Percentiles rank a stretch among this genome's conserved stretches.
Evolutionary conservation across 1,140 invertebrate genomes (phyloP).

Genomic region (Drosophila nigromelanica): DNA sequence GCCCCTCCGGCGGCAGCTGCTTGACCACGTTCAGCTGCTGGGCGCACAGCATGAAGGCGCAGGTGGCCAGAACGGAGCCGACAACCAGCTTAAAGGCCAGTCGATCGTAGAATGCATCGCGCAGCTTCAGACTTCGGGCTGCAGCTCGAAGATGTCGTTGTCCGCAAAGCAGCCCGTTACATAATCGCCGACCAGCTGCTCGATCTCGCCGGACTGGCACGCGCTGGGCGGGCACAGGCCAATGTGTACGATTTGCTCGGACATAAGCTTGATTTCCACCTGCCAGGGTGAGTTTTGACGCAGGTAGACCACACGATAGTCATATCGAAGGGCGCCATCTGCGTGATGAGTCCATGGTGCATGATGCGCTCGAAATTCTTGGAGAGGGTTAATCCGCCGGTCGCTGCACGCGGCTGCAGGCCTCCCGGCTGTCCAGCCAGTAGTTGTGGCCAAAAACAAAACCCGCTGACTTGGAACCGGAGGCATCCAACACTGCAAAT

Average conservation of each 20-base stretch:
- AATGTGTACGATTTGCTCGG: slow-evolving; percentile 79
- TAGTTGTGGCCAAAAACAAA: slow-evolving; percentile 83
- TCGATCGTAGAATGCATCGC: slow-evolving; percentile 62
- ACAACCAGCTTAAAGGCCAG: slow-evolving; percentile 66
- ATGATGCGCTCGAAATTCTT: slow-evolving; percentile 72
- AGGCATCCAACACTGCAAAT: slow-evolving; percentile 75
- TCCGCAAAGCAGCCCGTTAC: slow-evolving; percentile 58
- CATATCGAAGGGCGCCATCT: slow-evolving; percentile 72
- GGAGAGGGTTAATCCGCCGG: slow-evolving; percentile 71
- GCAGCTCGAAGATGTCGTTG: slow-evolving; percentile 73
- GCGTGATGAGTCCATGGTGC: slow-evolving; percentile 71
- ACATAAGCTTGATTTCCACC: slow-evolving; percentile 79
- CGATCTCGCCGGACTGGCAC: slow-evolving; percentile 67
- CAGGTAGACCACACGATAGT: slow-evolving; percentile 78
- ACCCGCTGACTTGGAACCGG: slow-evolving; percentile 70
- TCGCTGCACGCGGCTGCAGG: slow-evolving; percentile 55
- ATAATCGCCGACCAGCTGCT: slow-evolving; percentile 64
- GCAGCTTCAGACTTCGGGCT: slow-evolving; percentile 68
- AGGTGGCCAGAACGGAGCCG: slow-evolving; percentile 54
- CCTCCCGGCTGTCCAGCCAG: slow-evolving; percentile 78
- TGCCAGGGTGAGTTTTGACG: slow-evolving; percentile 80
- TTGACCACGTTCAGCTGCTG: slow-evolving; percentile 60
- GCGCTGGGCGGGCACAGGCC: slow-evolving; percentile 78
- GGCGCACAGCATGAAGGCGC: slow-evolving; percentile 65
- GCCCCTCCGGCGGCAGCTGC: slow-evolving; percentile 30